Conservation (phyloP, 2,888 invertebrate species). For the Dione juno region DNA sequence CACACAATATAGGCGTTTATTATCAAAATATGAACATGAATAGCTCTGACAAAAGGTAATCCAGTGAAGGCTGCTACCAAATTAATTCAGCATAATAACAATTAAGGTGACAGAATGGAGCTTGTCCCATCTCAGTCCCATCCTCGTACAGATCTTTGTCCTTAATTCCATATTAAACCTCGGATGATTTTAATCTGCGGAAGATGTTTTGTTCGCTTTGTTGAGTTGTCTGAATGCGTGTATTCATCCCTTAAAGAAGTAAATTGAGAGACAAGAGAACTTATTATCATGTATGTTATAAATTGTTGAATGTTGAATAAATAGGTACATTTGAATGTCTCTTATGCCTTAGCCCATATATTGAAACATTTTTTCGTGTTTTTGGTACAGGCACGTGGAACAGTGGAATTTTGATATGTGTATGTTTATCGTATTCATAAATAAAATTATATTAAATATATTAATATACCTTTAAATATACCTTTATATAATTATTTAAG, state of each 20-base stretch:
- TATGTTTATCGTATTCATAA: no score
- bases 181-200: slow-evolving; percentile 45
- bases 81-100: slow-evolving; percentile 56
- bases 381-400: no score
- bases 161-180: slow-evolving; percentile 48
- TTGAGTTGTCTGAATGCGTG: slow-evolving; percentile 17
- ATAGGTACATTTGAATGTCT: neutral
- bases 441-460: no score
- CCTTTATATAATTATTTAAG: neutral
- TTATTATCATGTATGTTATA: slow-evolving; percentile 4
- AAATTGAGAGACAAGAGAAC: slow-evolving; percentile 23
- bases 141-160: slow-evolving; percentile 43
- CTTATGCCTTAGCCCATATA: no score
- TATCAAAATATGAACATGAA: slow-evolving; percentile 34
- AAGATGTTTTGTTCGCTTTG: slow-evolving; percentile 42
- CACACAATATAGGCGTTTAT: slow-evolving; percentile 29
- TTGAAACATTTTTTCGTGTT: neutral
- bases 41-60: slow-evolving; percentile 44
- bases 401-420: no score
- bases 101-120: slow-evolving; percentile 53
- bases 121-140: slow-evolving; percentile 37
- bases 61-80: slow-evolving; percentile 40
- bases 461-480: no score
- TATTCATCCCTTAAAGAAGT: slow-evolving; percentile 11
- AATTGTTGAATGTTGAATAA: no score